Percentiles rank a stretch among this genome's conserved stretches.
Conservation (phyloP, 2,797 vertebrate species). For the Eidolon dupreanum region DNA sequence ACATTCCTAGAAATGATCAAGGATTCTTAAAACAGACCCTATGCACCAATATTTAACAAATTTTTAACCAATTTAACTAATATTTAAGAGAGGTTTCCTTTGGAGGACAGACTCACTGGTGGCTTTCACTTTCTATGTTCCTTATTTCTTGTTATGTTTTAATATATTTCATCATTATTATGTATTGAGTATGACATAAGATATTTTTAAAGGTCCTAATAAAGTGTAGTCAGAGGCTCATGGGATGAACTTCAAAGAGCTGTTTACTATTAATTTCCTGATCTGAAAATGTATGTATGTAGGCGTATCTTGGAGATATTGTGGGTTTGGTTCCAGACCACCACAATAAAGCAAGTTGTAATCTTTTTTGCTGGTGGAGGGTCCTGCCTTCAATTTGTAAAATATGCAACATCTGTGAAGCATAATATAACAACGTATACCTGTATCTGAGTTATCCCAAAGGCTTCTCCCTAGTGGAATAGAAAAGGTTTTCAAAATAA, state of each 20-base stretch:
- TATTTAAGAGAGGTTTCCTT: not conserved
- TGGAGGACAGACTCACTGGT: not conserved
- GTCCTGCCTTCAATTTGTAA: not conserved
- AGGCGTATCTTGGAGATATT: not conserved
- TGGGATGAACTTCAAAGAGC: not conserved
- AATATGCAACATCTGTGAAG: not conserved
- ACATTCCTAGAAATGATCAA: not conserved
- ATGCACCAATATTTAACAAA: not conserved
- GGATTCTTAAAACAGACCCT: not conserved
- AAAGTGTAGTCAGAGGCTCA: not conserved
- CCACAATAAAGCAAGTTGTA: not conserved
- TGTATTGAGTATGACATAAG: not conserved
- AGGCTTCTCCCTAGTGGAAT: not conserved
- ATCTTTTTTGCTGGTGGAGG: not conserved
- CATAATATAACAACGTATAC: not conserved
- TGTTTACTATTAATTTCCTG: constrained; percentile 7
- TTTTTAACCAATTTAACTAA: too few relatives aligned
- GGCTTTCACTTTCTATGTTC: not conserved
- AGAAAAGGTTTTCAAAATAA: constrained; percentile 12
- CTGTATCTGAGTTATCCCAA: not conserved
- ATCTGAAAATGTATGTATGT: constrained; percentile 41
- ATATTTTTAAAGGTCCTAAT: constrained; percentile 26
- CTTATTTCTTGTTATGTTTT: not conserved
- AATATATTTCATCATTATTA: constrained; percentile 14
- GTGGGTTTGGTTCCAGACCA: not conserved